A percentile compares a stretch with the other conserved stretches of the same genome.
Conservation (phyloP, 2,113 vertebrate species). For the Spizaetus ornatus region DNA sequence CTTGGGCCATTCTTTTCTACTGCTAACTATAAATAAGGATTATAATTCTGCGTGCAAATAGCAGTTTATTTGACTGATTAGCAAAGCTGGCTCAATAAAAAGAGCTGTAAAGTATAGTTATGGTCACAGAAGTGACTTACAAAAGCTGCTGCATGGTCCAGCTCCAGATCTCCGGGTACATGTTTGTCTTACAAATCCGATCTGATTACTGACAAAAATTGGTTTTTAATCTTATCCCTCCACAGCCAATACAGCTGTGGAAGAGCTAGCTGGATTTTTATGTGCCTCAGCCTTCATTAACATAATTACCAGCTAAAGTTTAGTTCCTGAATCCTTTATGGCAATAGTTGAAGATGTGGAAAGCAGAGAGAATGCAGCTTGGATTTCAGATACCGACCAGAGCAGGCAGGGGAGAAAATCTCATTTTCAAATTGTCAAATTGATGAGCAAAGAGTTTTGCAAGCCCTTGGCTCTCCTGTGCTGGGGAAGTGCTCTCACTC, state of each 20-base stretch:
- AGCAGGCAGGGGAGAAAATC: not conserved
- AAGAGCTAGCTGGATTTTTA: not conserved
- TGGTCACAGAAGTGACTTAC: not conserved
- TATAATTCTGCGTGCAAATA: not conserved
- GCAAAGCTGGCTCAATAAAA: not conserved
- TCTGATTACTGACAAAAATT: not conserved
- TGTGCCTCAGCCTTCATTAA: constrained; percentile 12
- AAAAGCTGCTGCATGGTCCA: not conserved
- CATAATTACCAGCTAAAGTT: not conserved
- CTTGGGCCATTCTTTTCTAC: not conserved
- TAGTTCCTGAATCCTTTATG: not conserved
- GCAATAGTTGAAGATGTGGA: not conserved
- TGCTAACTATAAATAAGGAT: not conserved
- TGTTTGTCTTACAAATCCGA: not conserved
- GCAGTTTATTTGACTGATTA: not conserved
- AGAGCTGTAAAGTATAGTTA: not conserved
- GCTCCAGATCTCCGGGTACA: not conserved
- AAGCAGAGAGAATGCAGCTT: not conserved
- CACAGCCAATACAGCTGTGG: not conserved
- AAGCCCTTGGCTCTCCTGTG: not conserved
- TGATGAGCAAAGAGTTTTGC: not conserved
- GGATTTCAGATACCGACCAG: not conserved
- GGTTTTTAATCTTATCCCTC: constrained; percentile 1
- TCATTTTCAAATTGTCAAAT: not conserved
- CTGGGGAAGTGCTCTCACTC: not conserved